Evolutionary conservation across 2,888 invertebrate species (phyloP), one percentile per base, ranked within the genome.

Genomic region (Gastrophysa polygoni): DNA sequence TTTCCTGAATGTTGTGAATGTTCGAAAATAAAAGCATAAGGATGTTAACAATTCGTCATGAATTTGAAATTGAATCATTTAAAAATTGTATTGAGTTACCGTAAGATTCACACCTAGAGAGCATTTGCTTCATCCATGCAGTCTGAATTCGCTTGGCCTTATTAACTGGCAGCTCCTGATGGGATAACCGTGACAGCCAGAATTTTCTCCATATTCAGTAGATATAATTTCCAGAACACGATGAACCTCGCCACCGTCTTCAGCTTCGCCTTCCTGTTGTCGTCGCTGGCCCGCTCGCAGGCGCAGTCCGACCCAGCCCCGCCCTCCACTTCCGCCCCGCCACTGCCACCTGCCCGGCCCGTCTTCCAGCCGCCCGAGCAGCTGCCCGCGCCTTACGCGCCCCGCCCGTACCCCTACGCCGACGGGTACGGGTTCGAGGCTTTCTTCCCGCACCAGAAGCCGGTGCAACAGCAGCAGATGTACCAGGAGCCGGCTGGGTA

Each of bases 371-470:
- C 68, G 57, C 64, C 68, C 1, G 67, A 61, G 29, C 72, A 73
- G 32, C 32, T 51, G 1, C 59, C 66, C 2, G 51, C 52, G 17
- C 34, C 65, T 8, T 75, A 73, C 61, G 64, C 74, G 18, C 72
- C 75, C 6, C 74, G 71, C 52, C 69, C 70, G 2, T 76, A 71
- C 56, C 75, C 75, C 3, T 75, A 73, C 50, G 66, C 70, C 1
- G 75, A 54, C 11, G 24, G 54, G 8, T 54, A 54, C 28, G 54
- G 54, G 1, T 54, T 43, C 43, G 54, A 54, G n/a, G 44, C 24
- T 11, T 54, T 21, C 17, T 54, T 43, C 43, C 43, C 16, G 17
- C 18, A 11, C 24, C 24, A 24, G 24, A 24, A 24, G 5, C 17
- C 54, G 7, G 24, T 10, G n/a, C 32, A 18, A 10, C 34, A 28